phyloP scores from a whole-genome alignment of 2,888 invertebrate species.

The Pseudococcus viburni region DNA sequence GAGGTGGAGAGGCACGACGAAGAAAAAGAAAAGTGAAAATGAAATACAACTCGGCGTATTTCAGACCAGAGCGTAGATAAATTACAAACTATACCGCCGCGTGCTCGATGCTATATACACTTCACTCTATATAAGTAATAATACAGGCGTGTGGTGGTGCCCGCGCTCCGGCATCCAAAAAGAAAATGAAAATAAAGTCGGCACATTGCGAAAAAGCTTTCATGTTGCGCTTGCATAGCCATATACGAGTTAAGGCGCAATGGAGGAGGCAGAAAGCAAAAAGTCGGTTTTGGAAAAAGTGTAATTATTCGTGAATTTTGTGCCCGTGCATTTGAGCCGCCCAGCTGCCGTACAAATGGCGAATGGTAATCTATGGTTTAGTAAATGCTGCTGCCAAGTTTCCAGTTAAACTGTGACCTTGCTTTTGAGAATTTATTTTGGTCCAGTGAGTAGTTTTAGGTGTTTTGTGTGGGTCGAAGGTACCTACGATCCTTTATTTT shows the following conservation, averaged over 20 bases:
- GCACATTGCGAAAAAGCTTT: constrained; percentile 19
- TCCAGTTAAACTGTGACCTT: too few relatives aligned
- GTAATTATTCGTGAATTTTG: constrained; percentile 13
- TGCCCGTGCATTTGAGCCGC: not conserved
- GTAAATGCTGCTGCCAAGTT: too few relatives aligned
- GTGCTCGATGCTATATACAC: not conserved
- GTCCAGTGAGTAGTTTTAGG: too few relatives aligned
- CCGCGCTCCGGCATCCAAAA: not conserved
- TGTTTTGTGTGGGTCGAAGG: too few relatives aligned
- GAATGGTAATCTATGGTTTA: not conserved
- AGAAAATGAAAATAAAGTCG: constrained; percentile 33
- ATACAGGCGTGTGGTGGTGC: not conserved
- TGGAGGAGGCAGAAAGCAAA: not conserved
- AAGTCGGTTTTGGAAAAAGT: constrained; percentile 20
- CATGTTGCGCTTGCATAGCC: constrained; percentile 10
- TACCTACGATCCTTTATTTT: too few relatives aligned
- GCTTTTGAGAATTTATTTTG: too few relatives aligned
- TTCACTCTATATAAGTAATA: not conserved
- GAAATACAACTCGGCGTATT: constrained; percentile 20
- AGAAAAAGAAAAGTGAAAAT: constrained; percentile 26
- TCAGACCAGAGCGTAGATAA: constrained; percentile 23
- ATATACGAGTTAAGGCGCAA: not conserved
- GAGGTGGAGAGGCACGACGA: not conserved
- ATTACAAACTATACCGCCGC: constrained; percentile 15
- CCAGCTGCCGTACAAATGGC: not conserved